Conservation (phyloP, 1,140 invertebrate species). For the Drosophila dunni region DNA sequence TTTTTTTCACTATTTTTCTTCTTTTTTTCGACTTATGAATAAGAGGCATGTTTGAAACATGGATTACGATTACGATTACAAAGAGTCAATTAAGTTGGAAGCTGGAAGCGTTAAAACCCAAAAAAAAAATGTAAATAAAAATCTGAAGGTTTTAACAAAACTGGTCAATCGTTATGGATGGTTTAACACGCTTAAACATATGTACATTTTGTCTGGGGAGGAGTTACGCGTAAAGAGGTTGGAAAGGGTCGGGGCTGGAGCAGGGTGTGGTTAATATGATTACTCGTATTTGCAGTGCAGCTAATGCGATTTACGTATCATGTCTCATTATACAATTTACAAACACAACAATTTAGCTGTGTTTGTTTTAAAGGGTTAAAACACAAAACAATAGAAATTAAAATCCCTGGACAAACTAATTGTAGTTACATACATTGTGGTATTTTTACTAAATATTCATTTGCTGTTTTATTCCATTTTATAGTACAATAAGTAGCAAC, state of each 20-base stretch:
- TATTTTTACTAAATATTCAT: neutral
- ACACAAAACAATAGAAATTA: neutral
- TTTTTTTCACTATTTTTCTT: too few relatives aligned
- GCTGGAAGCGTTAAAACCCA: neutral
- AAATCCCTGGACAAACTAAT: neutral
- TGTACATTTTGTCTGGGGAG: slow-evolving; percentile 10
- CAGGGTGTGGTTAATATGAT: neutral
- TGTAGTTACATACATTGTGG: neutral
- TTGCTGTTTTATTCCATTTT: slow-evolving; percentile 2
- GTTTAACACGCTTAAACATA: slow-evolving; percentile 17
- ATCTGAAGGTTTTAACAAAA: neutral
- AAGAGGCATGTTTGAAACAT: slow-evolving; percentile 24
- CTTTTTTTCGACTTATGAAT: neutral
- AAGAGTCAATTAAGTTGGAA: neutral
- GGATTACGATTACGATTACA: slow-evolving; percentile 3
- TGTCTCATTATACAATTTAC: slow-evolving; percentile 8
- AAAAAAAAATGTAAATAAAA: neutral
- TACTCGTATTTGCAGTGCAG: slow-evolving; percentile 11
- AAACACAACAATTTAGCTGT: slow-evolving; percentile 4
- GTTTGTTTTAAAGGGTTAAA: slow-evolving; percentile 9
- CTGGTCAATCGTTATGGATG: slow-evolving; percentile 1
- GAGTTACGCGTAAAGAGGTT: neutral
- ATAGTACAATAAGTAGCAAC: slow-evolving; percentile 17
- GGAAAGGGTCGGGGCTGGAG: neutral
- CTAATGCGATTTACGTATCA: slow-evolving; percentile 20